Evolutionary conservation across 53 echinoderm and acorn worm genomes (phyloP), one percentile per base, ranked within the genome.

Genomic region (Paracentrotus lividus): DNA sequence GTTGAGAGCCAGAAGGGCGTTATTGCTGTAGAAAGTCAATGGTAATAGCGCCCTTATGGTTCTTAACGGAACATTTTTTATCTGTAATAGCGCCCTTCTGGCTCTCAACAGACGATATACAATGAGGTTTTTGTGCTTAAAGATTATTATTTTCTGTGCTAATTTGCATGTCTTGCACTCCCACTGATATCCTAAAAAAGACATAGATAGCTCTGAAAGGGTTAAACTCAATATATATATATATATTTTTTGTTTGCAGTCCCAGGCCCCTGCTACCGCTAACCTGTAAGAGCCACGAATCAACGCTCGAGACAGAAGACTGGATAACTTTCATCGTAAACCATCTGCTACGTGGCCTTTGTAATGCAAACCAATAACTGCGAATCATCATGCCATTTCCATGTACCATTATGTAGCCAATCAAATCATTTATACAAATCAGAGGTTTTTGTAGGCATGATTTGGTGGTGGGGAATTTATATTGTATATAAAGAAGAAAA

Each of bases 251-350:
- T 38, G 72, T 43, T 61, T 90, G 8, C 90, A 90, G 90, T 14
- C 90, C 45, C 90, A 90, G 90, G 51, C 90, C n/a, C 24, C 66
- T 7, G 66, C 90, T 26, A 42, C 65, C n/a, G 90, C 90, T 44
- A 90, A 90, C 66, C 90, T 90, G 8, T 90, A 65, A 88, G 67
- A 42, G 10, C 64, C 9, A 21, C 26, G 85, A 59, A 88, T n/a
- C 53, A 40, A 88, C 33, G 32, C 8, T 8, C 14, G 52, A 18
- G 40, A 23, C 31, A 42, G 47, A 47, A 47, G 45, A 84, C n/a
- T 13, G 9, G 16, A 51, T 27, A 31, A 85, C 13, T 49, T n/a
- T 51, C 49, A 85, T 47, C 49, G 10, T 44, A 42, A 23, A n/a
- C 42, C 85, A 49, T 49, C 45, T 84, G 24, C 36, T 68, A 72